These are phyloP conservation scores for Heterocephalus glaber DNA, from an alignment of 2,113 vertebrate species.

Conservation along the genomic window DNA sequence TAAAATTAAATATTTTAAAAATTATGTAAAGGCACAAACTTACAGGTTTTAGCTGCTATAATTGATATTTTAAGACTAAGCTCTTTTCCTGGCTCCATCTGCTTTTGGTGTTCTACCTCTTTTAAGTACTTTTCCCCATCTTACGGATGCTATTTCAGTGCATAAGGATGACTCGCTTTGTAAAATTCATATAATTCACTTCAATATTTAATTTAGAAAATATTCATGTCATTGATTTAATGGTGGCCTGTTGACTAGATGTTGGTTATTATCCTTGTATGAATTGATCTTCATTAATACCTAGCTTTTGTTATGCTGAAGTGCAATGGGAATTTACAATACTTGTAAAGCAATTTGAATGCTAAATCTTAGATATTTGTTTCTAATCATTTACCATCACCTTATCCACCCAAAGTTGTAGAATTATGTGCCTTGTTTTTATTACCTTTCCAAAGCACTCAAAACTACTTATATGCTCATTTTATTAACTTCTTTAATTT, in stretches of 20 bases:
- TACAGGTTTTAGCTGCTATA: neutral
- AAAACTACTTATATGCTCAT: constrained; percentile 30
- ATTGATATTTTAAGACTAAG: neutral
- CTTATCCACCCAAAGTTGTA: neutral
- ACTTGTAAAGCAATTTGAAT: neutral
- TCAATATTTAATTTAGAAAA: constrained; percentile 4
- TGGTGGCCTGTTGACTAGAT: neutral
- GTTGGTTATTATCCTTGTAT: neutral
- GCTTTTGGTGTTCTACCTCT: neutral
- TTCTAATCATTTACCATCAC: neutral
- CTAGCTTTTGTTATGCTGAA: constrained; percentile 36
- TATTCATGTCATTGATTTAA: neutral
- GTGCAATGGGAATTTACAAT: constrained; percentile 15
- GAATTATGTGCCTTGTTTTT: neutral
- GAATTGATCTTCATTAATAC: neutral
- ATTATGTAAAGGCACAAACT: neutral
- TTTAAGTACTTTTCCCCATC: neutral
- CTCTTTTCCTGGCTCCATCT: neutral
- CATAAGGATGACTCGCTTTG: neutral
- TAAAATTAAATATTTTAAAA: neutral
- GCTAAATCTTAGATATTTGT: neutral
- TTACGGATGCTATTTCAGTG: neutral
- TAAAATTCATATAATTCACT: neutral
- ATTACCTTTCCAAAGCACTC: neutral
- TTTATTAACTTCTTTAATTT: constrained; percentile 11